Evolutionary conservation across 2,113 vertebrate species (phyloP), one percentile per base, ranked within the genome.

Genomic region (Aviceda subcristata): DNA sequence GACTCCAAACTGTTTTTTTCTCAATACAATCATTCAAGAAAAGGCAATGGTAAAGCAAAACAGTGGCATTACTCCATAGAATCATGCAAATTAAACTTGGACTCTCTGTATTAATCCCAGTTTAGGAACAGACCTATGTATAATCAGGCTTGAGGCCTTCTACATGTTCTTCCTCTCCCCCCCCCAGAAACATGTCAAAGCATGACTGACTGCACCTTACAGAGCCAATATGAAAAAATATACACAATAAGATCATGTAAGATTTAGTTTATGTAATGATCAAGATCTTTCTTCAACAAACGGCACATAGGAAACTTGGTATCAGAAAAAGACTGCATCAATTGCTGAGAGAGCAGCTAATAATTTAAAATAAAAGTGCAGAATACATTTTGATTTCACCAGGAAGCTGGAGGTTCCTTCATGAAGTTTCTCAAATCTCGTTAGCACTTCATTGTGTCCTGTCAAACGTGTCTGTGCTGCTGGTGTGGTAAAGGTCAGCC

Each of bases 221-320:
- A 39, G 21, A 88, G 19, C 9, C 55, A 66, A 48, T 22, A 24
- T 12, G 45, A 77, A 57, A 64, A 86, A 51, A 50, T 5, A 23
- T 1, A 15, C 19, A 18, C 39, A 63, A 13, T 30, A 19, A 36
- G 3, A 7, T 56, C 43, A 56, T 0, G 0, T 9, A 21, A 43
- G 27, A 51, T 38, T 92, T 45, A 45, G 15, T 62, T 85, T 41
- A 34, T 34, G 10, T 19, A 10, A 39, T 2, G 13, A 67, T 34
- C 7, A 34, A 63, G 71, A 24, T 9, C 76, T 84, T 43, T 38
- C 60, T 62, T 36, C 67, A 27, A 26, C 23, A 43, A 62, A 24
- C 29, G 51, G 17, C 51, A 56, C 2, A 5, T 24, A 22, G 19
- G 24, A 64, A 10, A 41, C 3, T 43, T 0, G 1, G 10, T 43